These are phyloP conservation scores for Protosalanx chinensis DNA, from an alignment of 2,797 vertebrate genomes.

Conservation along the genomic window DNA sequence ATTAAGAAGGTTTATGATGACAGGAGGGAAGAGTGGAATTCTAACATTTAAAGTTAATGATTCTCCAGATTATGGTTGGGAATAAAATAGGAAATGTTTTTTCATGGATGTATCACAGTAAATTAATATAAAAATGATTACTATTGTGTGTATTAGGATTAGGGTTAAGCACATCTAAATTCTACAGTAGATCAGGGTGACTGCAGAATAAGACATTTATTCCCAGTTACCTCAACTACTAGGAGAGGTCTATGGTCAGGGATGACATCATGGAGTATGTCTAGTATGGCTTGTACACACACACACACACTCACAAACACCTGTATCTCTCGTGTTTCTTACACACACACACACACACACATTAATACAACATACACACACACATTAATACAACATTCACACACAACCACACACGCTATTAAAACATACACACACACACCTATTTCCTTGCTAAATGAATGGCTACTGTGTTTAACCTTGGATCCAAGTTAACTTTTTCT, in stretches of 20 bases:
- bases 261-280: constrained; percentile 59
- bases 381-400: constrained; percentile 10
- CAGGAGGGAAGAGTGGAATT: no score
- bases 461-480: constrained; percentile 64
- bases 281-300: constrained; percentile 28
- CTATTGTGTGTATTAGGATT: constrained; percentile 31
- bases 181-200: constrained; percentile 8
- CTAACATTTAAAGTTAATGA: no score
- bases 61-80: background rate
- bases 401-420: no score
- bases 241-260: constrained; percentile 1
- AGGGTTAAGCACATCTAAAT: constrained; percentile 24
- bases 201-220: constrained; percentile 23
- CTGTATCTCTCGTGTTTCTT: no score
- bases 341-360: constrained; percentile 15
- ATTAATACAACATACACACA: constrained; percentile 23
- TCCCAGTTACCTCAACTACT: constrained; percentile 6
- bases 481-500: constrained; percentile 67
- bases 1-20: background rate
- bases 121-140: no score
- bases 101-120: no score
- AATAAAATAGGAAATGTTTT: background rate
- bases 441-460: constrained; percentile 68
- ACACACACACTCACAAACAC: constrained; percentile 39
- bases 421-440: constrained; percentile 16